Evolutionary conservation across 2,113 vertebrate genomes (phyloP).

Genomic region (Microcebus ravelobensis): DNA sequence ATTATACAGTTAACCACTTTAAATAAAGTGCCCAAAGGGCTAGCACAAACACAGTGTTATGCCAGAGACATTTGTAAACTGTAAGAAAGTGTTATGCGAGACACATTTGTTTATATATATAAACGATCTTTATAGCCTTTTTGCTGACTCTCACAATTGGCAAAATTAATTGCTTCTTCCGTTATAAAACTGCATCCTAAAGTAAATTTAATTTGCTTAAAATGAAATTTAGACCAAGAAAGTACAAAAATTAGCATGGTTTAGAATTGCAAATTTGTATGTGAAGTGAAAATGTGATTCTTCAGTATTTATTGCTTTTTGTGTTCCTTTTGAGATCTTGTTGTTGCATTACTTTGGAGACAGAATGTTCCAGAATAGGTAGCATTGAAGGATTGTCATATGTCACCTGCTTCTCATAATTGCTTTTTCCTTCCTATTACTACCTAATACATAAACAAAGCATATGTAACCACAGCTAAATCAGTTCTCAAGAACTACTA

Average conservation of each 20-base stretch:
- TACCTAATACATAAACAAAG: neutral
- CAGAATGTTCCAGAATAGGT: neutral
- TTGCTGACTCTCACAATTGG: neutral
- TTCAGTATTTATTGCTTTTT: neutral
- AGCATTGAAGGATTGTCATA: neutral
- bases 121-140: neutral
- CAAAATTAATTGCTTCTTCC: neutral
- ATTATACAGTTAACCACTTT: neutral
- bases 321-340: neutral
- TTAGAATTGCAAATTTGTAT: neutral
- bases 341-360: neutral
- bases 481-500: neutral
- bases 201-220: constrained; percentile 41
- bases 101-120: neutral
- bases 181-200: neutral
- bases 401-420: neutral
- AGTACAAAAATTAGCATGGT: neutral
- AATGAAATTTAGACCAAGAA: constrained; percentile 22
- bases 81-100: neutral
- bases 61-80: neutral
- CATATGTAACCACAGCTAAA: neutral
- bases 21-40: neutral
- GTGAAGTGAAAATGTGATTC: neutral
- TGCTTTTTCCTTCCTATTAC: neutral
- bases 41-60: neutral